Evolutionary conservation across 1,140 invertebrate genomes (phyloP).

Genomic region (Stratiolaelaps scimitus): DNA sequence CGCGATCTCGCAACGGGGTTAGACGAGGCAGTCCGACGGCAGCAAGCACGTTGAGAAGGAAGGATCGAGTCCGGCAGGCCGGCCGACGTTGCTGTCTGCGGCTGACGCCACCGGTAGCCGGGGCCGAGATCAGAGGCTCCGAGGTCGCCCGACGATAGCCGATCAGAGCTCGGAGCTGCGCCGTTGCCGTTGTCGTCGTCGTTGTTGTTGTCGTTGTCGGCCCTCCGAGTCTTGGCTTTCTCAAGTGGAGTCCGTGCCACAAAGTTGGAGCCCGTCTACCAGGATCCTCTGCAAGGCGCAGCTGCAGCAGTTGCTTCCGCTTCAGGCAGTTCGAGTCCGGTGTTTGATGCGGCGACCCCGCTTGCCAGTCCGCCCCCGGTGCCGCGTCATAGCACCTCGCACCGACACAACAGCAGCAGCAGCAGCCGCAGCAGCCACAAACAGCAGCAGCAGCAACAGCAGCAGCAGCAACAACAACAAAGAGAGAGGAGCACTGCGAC

Average conservation of each 20-base stretch:
- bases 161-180: too few relatives aligned
- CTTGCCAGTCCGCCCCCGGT: constrained; percentile 6
- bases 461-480: background rate
- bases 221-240: too few relatives aligned
- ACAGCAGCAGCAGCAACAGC: too few relatives aligned
- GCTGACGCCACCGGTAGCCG: background rate
- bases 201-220: too few relatives aligned
- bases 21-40: too few relatives aligned
- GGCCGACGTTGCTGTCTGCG: too few relatives aligned
- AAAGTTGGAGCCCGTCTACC: constrained; percentile 26
- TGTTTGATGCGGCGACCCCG: constrained; percentile 14
- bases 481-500: constrained; percentile 2
- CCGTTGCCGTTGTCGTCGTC: too few relatives aligned
- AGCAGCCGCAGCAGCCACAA: too few relatives aligned
- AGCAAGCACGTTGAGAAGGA: too few relatives aligned
- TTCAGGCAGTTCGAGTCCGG: background rate
- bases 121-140: background rate
- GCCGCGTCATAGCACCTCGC: background rate
- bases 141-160: background rate
- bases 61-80: too few relatives aligned
- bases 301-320: constrained; percentile 18
- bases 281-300: constrained; percentile 27
- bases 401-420: too few relatives aligned
- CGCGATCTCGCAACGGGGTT: too few relatives aligned
- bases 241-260: background rate